phyloP scores from a whole-genome alignment of 2,113 vertebrate species.

The Mesocricetus auratus region DNA sequence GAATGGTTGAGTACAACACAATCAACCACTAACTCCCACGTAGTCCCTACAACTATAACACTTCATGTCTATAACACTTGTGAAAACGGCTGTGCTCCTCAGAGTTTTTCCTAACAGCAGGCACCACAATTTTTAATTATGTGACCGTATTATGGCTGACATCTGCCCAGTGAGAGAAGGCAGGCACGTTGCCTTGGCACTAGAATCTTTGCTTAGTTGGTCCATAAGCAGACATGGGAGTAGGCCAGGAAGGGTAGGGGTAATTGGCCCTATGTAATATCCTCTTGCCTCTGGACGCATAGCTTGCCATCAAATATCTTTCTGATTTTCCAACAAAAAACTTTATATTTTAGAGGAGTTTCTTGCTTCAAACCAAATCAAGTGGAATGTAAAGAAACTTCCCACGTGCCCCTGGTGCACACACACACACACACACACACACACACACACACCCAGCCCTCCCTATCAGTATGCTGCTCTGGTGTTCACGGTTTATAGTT shows the following conservation, averaged over 20 bases:
- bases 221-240: not conserved
- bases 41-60: not conserved
- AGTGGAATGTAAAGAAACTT: not conserved
- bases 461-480: too few species aligned
- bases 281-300: not conserved
- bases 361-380: not conserved
- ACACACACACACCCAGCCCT: too few species aligned
- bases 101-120: constrained; percentile 22
- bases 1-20: not conserved
- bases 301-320: not conserved
- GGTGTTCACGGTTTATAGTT: not conserved
- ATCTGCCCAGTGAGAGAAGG: not conserved
- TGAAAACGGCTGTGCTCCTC: not conserved
- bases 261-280: not conserved
- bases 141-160: not conserved
- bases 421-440: too few species aligned
- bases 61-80: not conserved
- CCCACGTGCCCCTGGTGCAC: accelerated
- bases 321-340: not conserved
- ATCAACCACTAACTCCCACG: not conserved
- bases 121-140: not conserved
- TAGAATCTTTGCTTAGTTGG: not conserved
- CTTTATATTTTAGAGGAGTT: not conserved
- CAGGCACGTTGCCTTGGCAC: not conserved
- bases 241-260: not conserved